Evolutionary conservation across 1,140 invertebrate genomes (phyloP), one percentile per base, ranked within the genome.

Genomic region (Orius laevigatus): DNA sequence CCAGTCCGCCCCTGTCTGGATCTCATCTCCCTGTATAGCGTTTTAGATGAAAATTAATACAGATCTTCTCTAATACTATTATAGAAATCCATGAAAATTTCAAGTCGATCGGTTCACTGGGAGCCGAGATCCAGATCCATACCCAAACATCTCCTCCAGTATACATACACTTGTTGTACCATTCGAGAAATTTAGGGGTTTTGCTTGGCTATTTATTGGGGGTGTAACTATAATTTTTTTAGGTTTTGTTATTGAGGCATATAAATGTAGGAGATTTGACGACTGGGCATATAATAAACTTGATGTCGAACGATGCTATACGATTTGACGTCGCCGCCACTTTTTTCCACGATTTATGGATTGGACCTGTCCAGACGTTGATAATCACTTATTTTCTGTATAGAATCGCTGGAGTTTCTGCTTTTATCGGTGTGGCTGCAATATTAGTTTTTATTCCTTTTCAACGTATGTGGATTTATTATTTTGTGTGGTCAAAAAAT

Each of bases 221-320:
- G n/a, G n/a, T n/a, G n/a, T n/a, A n/a, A n/a, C n/a, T n/a, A n/a
- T n/a, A n/a, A n/a, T n/a, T n/a, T 53, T 63, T 70, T 34, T 60
- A 81, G 75, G 70, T 74, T 55, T 65, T 81, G 52, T 66, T 70
- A 1, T 65, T 81, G 31, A 77, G 71, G 49, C 74, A 73, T 55
- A 74, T 70, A 2, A 76, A 83, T 6, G 62, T 91, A 33, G 74
- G 75, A 14, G 71, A 82, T 58, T 84, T 82, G 4, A 84, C 84
- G 2, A 73, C 75, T 34, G 89, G 90, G 5, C 81, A 94, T 67
- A 79, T 94, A 60, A 81, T 94, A 10, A 96, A 95, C 65, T 69
- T 95, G 5, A 70, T 96, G 51, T 89, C 88, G 9, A 95, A 93
- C 63, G 90, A 95, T 62, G 78, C 83, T 41, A 76, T 75, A 47